These are phyloP conservation scores for Anthopleura xanthogrammica DNA, from an alignment of 92 coral and sea anemone genomes.

Conservation along the genomic window DNA sequence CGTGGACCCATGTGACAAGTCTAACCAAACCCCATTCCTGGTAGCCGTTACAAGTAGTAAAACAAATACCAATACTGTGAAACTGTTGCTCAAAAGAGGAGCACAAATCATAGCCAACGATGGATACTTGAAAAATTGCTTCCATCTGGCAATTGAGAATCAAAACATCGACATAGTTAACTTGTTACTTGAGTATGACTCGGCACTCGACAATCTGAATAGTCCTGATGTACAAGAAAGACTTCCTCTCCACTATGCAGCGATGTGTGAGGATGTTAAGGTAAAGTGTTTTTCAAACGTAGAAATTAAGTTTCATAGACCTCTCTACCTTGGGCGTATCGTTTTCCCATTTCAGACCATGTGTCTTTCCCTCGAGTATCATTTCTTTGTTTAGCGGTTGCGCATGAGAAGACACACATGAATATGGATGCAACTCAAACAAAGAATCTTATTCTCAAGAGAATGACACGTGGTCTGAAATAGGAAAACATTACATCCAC, in stretches of 20 bases:
- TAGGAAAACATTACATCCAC: too few relatives aligned
- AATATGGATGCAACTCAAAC: too few relatives aligned
- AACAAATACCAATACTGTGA: constrained; percentile 13
- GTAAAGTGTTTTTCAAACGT: constrained; percentile 12
- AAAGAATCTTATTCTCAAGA: too few relatives aligned
- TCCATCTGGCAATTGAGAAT: constrained; percentile 67
- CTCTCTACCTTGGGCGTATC: too few relatives aligned
- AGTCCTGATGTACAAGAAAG: constrained; percentile 55
- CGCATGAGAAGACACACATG: too few relatives aligned
- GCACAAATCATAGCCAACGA: constrained; percentile 49
- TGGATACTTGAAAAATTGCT: constrained; percentile 40
- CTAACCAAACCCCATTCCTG: constrained; percentile 57
- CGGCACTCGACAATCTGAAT: constrained; percentile 27
- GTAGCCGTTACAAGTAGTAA: constrained; percentile 58
- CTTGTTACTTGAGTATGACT: constrained; percentile 35
- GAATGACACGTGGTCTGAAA: too few relatives aligned
- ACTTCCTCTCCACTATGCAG: constrained; percentile 70
- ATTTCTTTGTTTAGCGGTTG: too few relatives aligned
- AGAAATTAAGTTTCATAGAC: too few relatives aligned
- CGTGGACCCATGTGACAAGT: constrained; percentile 47
- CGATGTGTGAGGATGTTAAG: constrained; percentile 45
- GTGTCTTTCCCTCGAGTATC: too few relatives aligned
- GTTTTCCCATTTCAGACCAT: too few relatives aligned
- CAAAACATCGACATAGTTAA: constrained; percentile 41
- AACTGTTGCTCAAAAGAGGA: constrained; percentile 38